phyloP scores from a whole-genome alignment of 1,140 invertebrate genomes.

The Eueides isabella region DNA sequence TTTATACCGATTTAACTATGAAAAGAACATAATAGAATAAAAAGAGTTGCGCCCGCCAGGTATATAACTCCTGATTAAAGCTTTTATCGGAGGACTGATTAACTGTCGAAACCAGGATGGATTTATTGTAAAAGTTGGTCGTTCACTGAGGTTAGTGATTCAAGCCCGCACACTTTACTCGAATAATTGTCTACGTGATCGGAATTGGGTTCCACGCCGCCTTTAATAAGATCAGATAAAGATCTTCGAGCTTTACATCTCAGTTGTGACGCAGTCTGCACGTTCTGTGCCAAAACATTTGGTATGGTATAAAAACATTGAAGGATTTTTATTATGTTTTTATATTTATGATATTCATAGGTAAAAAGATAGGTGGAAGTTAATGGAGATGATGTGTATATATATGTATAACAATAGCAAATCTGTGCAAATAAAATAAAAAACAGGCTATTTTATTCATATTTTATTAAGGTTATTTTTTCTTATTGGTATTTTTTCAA shows the following conservation, averaged over 20 bases:
- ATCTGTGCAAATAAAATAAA: too few relatives aligned
- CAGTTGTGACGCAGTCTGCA: constrained; percentile 26
- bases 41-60: constrained; percentile 60
- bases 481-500: too few relatives aligned
- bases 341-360: not conserved
- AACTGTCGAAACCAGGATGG: constrained; percentile 76
- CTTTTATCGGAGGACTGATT: constrained; percentile 73
- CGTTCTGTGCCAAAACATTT: constrained; percentile 25
- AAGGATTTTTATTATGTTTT: not conserved
- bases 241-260: constrained; percentile 35
- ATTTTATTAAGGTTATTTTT: too few relatives aligned
- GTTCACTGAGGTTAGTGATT: constrained; percentile 78
- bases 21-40: constrained; percentile 50
- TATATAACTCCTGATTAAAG: constrained; percentile 72
- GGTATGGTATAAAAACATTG: not conserved
- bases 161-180: constrained; percentile 77
- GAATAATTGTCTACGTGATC: constrained; percentile 81
- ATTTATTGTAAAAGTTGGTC: constrained; percentile 78
- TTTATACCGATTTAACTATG: constrained; percentile 18
- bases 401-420: too few relatives aligned
- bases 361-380: not conserved
- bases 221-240: constrained; percentile 65
- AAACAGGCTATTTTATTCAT: too few relatives aligned
- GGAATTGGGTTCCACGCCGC: constrained; percentile 65
- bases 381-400: too few relatives aligned